phyloP scores from a whole-genome alignment of 2,888 invertebrate genomes.

The Opisthograptis luteolata region DNA sequence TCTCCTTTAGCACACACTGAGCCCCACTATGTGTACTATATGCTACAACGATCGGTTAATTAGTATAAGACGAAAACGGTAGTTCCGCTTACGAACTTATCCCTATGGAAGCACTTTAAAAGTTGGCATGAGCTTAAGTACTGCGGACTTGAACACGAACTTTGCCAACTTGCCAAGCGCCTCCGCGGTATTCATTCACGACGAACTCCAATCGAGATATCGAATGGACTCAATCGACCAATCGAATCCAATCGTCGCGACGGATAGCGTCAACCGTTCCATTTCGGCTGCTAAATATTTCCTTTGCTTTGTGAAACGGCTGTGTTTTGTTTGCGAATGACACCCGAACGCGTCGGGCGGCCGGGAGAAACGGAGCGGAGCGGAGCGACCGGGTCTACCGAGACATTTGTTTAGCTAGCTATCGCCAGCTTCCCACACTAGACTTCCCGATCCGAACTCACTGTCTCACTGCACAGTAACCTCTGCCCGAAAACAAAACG shows the following conservation, averaged over 20 bases:
- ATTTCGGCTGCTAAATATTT: slow-evolving; percentile 48
- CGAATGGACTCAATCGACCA: slow-evolving; percentile 63
- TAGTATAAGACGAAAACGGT: not conserved
- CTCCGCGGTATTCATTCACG: slow-evolving; percentile 33
- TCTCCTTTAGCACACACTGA: too few relatives aligned
- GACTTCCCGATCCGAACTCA: too few relatives aligned
- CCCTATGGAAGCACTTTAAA: not conserved
- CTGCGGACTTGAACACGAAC: slow-evolving; percentile 3
- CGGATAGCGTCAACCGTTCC: slow-evolving; percentile 36
- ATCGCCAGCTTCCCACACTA: too few relatives aligned
- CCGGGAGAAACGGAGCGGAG: slow-evolving; percentile 1
- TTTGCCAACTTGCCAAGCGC: slow-evolving; percentile 2
- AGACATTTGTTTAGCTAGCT: too few relatives aligned
- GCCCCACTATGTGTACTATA: too few relatives aligned
- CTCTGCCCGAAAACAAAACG: too few relatives aligned
- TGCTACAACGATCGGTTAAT: too few relatives aligned
- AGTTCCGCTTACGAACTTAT: not conserved
- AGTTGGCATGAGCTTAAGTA: slow-evolving; percentile 5
- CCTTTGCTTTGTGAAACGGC: slow-evolving; percentile 34
- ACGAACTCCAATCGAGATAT: slow-evolving; percentile 53
- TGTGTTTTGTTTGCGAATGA: slow-evolving; percentile 31
- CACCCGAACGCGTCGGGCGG: slow-evolving; percentile 7
- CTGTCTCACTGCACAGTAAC: too few relatives aligned
- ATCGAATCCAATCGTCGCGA: slow-evolving; percentile 50
- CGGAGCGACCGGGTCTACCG: too few relatives aligned